Evolutionary conservation across 2,888 invertebrate species (phyloP).

Genomic region (Hydropsyche betteni): DNA sequence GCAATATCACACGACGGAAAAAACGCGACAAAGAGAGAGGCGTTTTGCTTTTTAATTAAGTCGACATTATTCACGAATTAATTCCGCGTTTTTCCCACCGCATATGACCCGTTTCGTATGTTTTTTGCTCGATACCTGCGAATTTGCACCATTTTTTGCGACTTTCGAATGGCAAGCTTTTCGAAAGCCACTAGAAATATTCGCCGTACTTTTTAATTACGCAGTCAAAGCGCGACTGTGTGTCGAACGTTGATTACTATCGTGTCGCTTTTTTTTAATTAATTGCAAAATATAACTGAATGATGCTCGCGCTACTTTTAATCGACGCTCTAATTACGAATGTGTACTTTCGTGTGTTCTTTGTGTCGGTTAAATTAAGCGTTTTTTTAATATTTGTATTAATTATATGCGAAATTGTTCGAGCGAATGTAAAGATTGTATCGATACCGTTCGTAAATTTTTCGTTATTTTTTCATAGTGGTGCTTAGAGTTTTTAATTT

Average conservation of each 20-base stretch:
- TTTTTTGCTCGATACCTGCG: neutral
- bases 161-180: neutral
- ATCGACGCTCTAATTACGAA: no score
- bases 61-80: slow-evolving; percentile 43
- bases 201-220: slow-evolving; percentile 13
- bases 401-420: no score
- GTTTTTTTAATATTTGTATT: no score
- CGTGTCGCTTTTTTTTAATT: neutral
- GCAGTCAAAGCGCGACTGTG: slow-evolving; percentile 12
- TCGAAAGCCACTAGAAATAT: slow-evolving; percentile 12
- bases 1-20: no score
- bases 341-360: no score
- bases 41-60: slow-evolving; percentile 45
- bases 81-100: slow-evolving; percentile 7
- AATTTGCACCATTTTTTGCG: neutral
- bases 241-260: slow-evolving; percentile 3
- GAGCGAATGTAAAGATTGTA: no score
- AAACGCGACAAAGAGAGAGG: no score
- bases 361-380: no score
- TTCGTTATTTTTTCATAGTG: no score
- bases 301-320: no score
- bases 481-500: no score
- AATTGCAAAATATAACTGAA: neutral
- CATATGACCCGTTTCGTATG: neutral
- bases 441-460: no score